Evolutionary conservation across 2,888 invertebrate species (phyloP).

Genomic region (Andrena hattorfiana): DNA sequence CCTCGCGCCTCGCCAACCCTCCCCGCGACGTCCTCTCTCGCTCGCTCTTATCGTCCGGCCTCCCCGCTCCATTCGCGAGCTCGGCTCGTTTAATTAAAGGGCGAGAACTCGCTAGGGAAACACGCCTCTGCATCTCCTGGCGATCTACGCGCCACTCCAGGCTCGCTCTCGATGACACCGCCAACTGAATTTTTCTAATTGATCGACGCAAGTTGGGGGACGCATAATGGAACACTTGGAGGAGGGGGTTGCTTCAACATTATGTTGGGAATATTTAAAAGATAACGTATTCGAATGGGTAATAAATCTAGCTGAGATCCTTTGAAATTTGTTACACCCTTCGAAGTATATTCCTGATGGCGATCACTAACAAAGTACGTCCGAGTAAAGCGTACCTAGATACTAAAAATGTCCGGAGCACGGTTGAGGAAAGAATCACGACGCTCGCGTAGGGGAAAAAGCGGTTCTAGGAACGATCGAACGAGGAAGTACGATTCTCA

Average conservation of each 20-base stretch:
- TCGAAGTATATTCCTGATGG: too few species aligned
- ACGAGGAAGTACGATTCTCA: conserved; percentile 45
- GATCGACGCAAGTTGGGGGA: neutral
- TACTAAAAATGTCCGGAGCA: neutral
- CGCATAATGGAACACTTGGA: too few species aligned
- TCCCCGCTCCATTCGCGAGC: conserved; percentile 29
- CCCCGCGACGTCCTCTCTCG: conserved; percentile 13
- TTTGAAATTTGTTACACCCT: too few species aligned
- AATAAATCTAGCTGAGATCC: too few species aligned
- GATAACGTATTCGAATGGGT: too few species aligned
- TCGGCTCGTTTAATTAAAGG: conserved; percentile 64
- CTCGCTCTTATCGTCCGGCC: neutral
- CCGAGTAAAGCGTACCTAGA: too few species aligned
- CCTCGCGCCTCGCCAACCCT: conserved; percentile 48
- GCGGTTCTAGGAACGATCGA: neutral
- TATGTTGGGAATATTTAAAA: too few species aligned
- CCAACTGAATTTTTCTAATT: conserved; percentile 26
- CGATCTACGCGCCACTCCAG: conserved; percentile 16
- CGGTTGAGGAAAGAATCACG: neutral
- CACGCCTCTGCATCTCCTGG: conserved; percentile 32
- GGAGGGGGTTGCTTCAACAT: too few species aligned
- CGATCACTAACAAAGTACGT: too few species aligned
- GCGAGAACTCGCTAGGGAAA: conserved; percentile 56
- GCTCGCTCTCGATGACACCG: conserved; percentile 32
- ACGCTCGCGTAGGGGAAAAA: neutral